Percentiles rank a stretch among this genome's conserved stretches.
phyloP scores from a whole-genome alignment of 2,888 invertebrate genomes.

The Cerastis leucographa region DNA sequence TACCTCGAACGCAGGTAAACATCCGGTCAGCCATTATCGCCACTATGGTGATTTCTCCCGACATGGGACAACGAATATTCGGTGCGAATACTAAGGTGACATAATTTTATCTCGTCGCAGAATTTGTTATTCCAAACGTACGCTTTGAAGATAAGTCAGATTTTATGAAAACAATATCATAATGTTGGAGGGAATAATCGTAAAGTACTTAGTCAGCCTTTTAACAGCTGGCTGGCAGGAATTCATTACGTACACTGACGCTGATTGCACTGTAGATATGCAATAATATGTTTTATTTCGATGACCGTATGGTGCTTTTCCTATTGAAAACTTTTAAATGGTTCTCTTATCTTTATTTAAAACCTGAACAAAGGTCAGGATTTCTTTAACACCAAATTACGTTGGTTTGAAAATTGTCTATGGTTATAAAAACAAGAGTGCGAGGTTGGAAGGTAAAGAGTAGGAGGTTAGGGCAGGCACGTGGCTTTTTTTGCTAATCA shows the following conservation, averaged over 20 bases:
- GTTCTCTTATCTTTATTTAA: slow-evolving; percentile 4
- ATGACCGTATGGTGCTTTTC: slow-evolving; percentile 5
- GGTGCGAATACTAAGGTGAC: slow-evolving; percentile 58
- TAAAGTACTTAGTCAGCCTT: slow-evolving; percentile 47
- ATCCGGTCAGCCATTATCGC: slow-evolving; percentile 61
- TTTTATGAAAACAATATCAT: slow-evolving; percentile 60
- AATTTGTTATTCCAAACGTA: slow-evolving; percentile 59
- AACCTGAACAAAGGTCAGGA: slow-evolving; percentile 18
- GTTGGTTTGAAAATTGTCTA: slow-evolving; percentile 13
- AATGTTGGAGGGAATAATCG: slow-evolving; percentile 53
- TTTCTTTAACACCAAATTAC: slow-evolving; percentile 8
- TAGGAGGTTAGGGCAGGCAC: slow-evolving; percentile 1
- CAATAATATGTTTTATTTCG: slow-evolving; percentile 38
- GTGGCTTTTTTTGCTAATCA: slow-evolving; percentile 20
- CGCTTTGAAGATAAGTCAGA: slow-evolving; percentile 39
- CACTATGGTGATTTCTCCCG: slow-evolving; percentile 58
- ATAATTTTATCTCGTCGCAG: slow-evolving; percentile 45
- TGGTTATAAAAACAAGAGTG: slow-evolving; percentile 21
- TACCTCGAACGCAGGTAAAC: slow-evolving; percentile 64
- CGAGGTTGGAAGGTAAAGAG: slow-evolving; percentile 3
- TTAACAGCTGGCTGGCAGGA: slow-evolving; percentile 55
- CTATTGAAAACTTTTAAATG: not conserved
- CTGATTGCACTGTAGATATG: slow-evolving; percentile 30
- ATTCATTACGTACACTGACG: slow-evolving; percentile 40
- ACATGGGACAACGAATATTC: slow-evolving; percentile 52